A percentile compares a stretch with the other conserved stretches of the same genome.
phyloP scores from a whole-genome alignment of 2,888 invertebrate genomes.

The Petrophora chlorosata region DNA sequence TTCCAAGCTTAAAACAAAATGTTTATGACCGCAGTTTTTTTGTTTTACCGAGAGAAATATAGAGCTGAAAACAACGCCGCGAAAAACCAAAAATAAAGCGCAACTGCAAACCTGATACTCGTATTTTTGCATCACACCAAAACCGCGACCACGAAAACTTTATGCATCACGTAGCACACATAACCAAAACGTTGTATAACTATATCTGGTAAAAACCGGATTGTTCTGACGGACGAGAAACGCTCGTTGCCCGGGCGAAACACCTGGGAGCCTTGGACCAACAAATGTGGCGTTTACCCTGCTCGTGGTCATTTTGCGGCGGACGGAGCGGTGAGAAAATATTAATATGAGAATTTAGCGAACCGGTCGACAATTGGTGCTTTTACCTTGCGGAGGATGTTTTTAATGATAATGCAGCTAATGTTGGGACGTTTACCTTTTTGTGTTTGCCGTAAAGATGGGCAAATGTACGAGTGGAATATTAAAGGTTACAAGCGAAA shows the following conservation, averaged over 20 bases:
- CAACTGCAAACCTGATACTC: slow-evolving; percentile 60
- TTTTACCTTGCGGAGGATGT: slow-evolving; percentile 7
- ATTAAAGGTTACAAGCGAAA: background rate
- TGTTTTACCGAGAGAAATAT: slow-evolving; percentile 15
- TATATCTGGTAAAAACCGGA: slow-evolving; percentile 54
- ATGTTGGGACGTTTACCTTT: slow-evolving; percentile 8
- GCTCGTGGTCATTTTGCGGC: slow-evolving; percentile 41
- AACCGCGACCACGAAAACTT: slow-evolving; percentile 55
- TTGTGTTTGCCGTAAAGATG: background rate
- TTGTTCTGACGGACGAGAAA: slow-evolving; percentile 62
- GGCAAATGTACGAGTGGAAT: background rate
- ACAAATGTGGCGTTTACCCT: slow-evolving; percentile 47
- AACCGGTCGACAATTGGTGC: slow-evolving; percentile 11
- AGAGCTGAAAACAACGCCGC: slow-evolving; percentile 14
- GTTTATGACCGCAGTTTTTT: slow-evolving; percentile 7
- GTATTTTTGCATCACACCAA: slow-evolving; percentile 57
- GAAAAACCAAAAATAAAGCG: slow-evolving; percentile 43
- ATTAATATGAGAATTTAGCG: slow-evolving; percentile 23
- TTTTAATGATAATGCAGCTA: slow-evolving; percentile 9
- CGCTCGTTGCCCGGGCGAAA: slow-evolving; percentile 35
- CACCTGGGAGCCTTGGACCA: slow-evolving; percentile 52
- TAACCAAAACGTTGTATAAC: slow-evolving; percentile 25
- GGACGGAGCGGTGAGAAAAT: slow-evolving; percentile 18
- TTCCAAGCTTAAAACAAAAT: slow-evolving; percentile 1
- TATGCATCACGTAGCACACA: slow-evolving; percentile 42